Conservation (phyloP, 2,797 vertebrate genomes). For the Pseudotriccus pelzelni region DNA sequence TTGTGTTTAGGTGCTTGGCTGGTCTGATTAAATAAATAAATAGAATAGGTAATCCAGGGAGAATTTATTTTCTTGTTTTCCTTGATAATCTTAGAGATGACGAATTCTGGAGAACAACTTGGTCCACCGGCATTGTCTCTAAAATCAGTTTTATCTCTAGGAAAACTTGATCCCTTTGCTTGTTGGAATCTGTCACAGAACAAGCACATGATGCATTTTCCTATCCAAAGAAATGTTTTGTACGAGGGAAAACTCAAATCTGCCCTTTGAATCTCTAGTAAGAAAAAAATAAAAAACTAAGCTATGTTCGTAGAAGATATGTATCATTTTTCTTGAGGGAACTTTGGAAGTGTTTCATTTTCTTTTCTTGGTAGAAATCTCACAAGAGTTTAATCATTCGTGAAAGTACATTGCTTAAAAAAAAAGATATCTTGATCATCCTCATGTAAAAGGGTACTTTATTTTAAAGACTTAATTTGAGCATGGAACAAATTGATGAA, state of each 20-base stretch:
- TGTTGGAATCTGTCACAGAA: neutral
- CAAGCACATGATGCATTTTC: neutral
- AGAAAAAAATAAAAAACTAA: neutral
- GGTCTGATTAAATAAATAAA: neutral
- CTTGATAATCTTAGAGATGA: neutral
- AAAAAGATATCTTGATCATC: constrained; percentile 14
- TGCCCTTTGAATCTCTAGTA: constrained; percentile 18
- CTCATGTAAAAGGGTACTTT: constrained; percentile 32
- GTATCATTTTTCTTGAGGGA: neutral
- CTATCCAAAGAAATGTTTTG: neutral
- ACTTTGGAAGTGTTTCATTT: neutral
- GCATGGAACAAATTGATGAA: constrained; percentile 55
- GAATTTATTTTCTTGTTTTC: neutral
- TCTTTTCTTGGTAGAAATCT: constrained; percentile 15
- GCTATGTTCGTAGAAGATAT: neutral
- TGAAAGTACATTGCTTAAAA: neutral
- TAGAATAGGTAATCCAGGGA: neutral
- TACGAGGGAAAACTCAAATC: constrained; percentile 1
- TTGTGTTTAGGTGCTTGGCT: neutral
- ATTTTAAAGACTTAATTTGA: constrained; percentile 46
- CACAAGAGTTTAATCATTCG: constrained; percentile 4
- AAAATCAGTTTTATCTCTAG: neutral
- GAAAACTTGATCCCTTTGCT: neutral
- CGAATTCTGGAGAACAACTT: neutral
- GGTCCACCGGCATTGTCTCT: neutral